Evolutionary conservation across 2,113 vertebrate genomes (phyloP).

Genomic region (Oriolus oriolus): DNA sequence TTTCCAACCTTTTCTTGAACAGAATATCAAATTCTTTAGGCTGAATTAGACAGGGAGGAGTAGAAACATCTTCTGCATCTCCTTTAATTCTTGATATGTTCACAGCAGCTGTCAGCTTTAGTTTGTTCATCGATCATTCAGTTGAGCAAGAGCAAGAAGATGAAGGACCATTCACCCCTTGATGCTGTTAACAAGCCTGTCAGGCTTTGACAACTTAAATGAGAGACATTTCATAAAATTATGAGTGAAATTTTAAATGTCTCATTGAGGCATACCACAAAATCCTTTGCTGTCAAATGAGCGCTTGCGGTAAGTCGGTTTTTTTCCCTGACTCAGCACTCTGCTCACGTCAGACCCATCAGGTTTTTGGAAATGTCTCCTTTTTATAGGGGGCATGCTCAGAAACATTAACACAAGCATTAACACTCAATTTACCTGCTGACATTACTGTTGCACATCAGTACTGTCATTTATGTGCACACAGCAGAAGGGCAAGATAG

Average conservation of each 20-base stretch:
- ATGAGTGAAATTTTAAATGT: conserved; percentile 43
- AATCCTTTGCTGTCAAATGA: conserved; percentile 33
- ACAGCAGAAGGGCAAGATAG: background rate
- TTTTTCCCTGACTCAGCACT: background rate
- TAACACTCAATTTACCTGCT: conserved; percentile 2
- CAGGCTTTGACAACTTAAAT: conserved; percentile 55
- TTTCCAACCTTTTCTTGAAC: background rate
- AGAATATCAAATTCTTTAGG: background rate
- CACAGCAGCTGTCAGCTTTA: conserved; percentile 23
- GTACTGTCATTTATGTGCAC: background rate
- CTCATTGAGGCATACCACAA: background rate
- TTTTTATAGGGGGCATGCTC: background rate
- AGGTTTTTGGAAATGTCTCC: background rate
- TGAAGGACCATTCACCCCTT: conserved; percentile 49
- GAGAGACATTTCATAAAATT: conserved; percentile 45
- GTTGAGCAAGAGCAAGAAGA: conserved; percentile 34
- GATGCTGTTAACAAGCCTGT: conserved; percentile 50
- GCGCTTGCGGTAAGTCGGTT: background rate
- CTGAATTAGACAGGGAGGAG: background rate
- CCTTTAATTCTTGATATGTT: conserved; percentile 24
- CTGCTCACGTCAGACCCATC: background rate
- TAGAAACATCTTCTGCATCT: conserved; percentile 16
- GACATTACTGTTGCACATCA: background rate
- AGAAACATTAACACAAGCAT: background rate
- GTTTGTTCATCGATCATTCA: conserved; percentile 61